Base-by-base conservation (phyloP, 2,797 vertebrate genomes). In the Neomorphus geoffroyi region DNA sequence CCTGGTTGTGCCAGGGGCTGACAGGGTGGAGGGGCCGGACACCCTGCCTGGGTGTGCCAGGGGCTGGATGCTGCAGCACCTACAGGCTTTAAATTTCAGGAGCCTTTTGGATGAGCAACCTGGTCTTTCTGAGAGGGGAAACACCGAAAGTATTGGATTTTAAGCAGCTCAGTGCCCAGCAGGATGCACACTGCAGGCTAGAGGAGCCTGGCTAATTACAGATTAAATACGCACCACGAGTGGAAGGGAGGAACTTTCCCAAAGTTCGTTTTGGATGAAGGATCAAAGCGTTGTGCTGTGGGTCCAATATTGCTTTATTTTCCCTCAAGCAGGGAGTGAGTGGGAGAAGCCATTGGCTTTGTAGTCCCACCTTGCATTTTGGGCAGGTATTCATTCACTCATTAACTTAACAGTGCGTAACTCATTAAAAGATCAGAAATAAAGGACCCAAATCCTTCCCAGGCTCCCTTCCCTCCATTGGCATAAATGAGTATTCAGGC, bases 401-500 rank as follows among this genome's bases (percentile, higher is more conserved):
- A 4, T 86, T 90, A 64, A 65, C 62, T 79, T 48, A 24, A 13
- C 46, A 32, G 43, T 37, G 56, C 46, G 28, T 53, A 26, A 57
- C 24, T 71, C n/a, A 2, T 66, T 35, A 39, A 51, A 78, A 85
- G 60, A 53, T 58, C 15, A 80, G 64, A 70, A 81, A 57, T 27
- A 27, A 69, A 85, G 17, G 18, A 32, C 18, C 43, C n/a, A 50
- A 30, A 48, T 81, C 80, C 37, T 64, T 26, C 27, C 46, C 48
- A 13, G 67, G 28, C 12, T 81, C 46, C 21, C 45, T 30, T 48
- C 43, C 71, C 50, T 58, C 73, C 86, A 16, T 48, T 35, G 28
- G 39, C 66, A 86, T 71, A 86, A 96, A 96, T 93, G 96, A 96
- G 87, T 95, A 94, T 95, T 96, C 95, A 93, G 79, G 83, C 90